A percentile compares a stretch with the other conserved stretches of the same genome.
These are phyloP conservation scores for Druon quercuslanigerum DNA, from an alignment of 1,140 invertebrate genomes.

Conservation along the genomic window DNA sequence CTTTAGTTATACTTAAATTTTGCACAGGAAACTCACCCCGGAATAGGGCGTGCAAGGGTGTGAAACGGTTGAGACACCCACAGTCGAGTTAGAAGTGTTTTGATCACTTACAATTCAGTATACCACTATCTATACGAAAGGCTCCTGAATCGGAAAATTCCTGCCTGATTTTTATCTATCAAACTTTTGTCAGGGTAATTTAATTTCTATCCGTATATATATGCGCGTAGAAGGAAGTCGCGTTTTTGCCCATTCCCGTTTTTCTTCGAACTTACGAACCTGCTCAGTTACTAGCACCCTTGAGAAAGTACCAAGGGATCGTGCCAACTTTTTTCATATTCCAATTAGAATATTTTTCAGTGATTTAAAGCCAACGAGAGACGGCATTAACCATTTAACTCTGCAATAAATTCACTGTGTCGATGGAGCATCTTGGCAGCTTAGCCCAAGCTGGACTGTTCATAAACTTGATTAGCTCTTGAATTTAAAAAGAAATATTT, in stretches of 20 bases:
- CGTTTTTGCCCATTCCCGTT: conserved; percentile 23
- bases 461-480: too few species aligned
- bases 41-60: too few species aligned
- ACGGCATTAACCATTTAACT: conserved; percentile 73
- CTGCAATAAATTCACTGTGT: conserved; percentile 72
- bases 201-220: conserved; percentile 60
- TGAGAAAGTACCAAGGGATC: conserved; percentile 37
- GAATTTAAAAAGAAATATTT: too few species aligned
- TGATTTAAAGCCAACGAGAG: conserved; percentile 71
- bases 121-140: neutral
- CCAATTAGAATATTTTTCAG: conserved; percentile 76
- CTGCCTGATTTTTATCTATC: conserved; percentile 51
- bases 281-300: conserved; percentile 38
- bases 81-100: neutral
- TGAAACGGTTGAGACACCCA: too few species aligned
- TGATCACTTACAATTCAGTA: neutral
- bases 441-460: neutral
- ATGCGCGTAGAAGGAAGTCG: conserved; percentile 33
- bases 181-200: conserved; percentile 58
- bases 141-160: conserved; percentile 55
- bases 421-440: conserved; percentile 57
- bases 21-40: too few species aligned
- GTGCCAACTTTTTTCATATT: conserved; percentile 76
- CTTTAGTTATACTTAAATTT: too few species aligned
- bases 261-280: conserved; percentile 26